Percentiles rank a stretch among this genome's conserved stretches.
phyloP scores from a whole-genome alignment of 2,113 vertebrate genomes.

The Plecotus auritus region DNA sequence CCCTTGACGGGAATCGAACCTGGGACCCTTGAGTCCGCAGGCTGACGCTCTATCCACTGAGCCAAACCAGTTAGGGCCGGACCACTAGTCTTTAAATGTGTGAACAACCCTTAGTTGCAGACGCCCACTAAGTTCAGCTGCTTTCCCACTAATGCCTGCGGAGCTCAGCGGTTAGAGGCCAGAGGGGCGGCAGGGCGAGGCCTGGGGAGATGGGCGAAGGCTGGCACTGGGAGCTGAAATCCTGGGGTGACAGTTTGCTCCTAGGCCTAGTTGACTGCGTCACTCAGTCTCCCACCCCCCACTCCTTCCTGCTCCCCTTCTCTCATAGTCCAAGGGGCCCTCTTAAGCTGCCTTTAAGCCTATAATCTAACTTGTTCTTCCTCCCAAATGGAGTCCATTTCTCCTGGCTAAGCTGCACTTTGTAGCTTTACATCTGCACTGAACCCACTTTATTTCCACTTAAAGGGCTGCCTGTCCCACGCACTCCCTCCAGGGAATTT shows the following conservation, averaged over 20 bases:
- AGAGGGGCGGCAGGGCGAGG: not conserved
- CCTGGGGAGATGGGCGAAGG: not conserved
- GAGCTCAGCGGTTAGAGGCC: not conserved
- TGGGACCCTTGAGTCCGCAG: too few species aligned
- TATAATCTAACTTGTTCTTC: not conserved
- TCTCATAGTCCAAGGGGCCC: not conserved
- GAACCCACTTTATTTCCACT: constrained; percentile 16
- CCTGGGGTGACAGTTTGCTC: fast-evolving
- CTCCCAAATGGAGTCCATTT: not conserved
- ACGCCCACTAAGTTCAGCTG: fast-evolving
- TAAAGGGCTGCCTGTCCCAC: constrained; percentile 27
- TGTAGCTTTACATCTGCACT: not conserved
- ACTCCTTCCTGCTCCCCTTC: not conserved
- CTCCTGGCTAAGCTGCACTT: not conserved
- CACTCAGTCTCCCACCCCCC: fast-evolving
- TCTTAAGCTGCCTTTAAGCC: not conserved
- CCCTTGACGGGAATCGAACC: too few species aligned
- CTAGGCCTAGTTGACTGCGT: not conserved
- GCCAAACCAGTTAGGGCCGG: too few species aligned
- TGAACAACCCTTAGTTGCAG: not conserved
- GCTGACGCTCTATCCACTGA: too few species aligned
- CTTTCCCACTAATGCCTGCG: not conserved
- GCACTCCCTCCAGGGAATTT: constrained; percentile 39
- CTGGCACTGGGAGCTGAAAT: fast-evolving
- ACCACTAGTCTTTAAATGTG: not conserved